Conservation (phyloP, 1,140 invertebrate species). For the Oryctes rhinoceros region DNA sequence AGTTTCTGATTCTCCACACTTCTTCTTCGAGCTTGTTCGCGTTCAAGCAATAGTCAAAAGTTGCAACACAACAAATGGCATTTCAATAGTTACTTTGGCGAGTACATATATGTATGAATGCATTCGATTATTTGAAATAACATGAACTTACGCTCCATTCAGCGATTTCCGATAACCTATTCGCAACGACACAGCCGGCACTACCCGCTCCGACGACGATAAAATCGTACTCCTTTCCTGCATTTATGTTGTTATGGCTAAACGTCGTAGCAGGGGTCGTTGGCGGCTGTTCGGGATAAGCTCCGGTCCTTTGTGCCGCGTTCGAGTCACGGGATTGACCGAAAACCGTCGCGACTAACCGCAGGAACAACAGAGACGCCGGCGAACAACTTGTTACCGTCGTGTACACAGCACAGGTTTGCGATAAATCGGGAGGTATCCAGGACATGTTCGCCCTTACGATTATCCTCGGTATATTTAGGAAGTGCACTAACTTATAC, state of each 20-base stretch:
- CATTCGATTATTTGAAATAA: background rate
- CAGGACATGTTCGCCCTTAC: conserved; percentile 62
- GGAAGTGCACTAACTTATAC: background rate
- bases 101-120: background rate
- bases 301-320: background rate
- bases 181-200: conserved; percentile 37
- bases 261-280: background rate
- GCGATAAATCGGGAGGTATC: conserved; percentile 66
- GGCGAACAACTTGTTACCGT: conserved; percentile 67
- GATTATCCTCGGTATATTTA: background rate
- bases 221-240: conserved; percentile 54
- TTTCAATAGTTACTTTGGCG: background rate
- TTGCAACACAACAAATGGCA: background rate
- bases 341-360: conserved; percentile 66
- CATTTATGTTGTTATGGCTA: conserved; percentile 12
- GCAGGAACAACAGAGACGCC: conserved; percentile 66
- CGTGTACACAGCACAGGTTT: conserved; percentile 63
- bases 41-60: too few relatives aligned
- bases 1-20: too few relatives aligned
- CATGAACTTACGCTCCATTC: conserved; percentile 45
- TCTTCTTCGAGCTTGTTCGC: too few relatives aligned
- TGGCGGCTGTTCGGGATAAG: conserved; percentile 1
- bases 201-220: conserved; percentile 35
- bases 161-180: conserved; percentile 35
- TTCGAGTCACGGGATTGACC: conserved; percentile 63